Evolutionary conservation across 2,888 invertebrate species (phyloP).

Genomic region (Alentia gelatinosa): DNA sequence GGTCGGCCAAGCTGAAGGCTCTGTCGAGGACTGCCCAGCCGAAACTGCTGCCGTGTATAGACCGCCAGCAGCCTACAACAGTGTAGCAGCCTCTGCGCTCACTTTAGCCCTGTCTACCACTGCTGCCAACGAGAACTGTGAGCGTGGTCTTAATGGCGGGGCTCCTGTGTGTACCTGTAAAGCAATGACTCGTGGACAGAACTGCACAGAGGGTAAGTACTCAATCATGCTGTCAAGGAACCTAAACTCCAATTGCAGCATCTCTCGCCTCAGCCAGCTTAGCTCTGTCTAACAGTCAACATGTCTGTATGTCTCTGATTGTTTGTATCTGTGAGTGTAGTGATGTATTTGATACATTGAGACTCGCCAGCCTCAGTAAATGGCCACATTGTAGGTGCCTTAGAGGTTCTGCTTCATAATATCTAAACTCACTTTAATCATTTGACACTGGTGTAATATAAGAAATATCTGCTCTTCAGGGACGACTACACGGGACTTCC

Average conservation of each 20-base stretch:
- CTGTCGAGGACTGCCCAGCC: conserved; percentile 87
- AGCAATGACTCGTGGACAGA: conserved; percentile 93
- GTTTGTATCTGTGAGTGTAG: too few relatives aligned
- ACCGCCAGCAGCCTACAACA: neutral
- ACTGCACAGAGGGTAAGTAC: conserved; percentile 78
- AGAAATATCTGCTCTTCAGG: neutral
- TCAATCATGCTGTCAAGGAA: too few relatives aligned
- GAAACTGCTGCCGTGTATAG: conserved; percentile 54
- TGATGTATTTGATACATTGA: too few relatives aligned
- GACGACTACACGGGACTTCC: conserved; percentile 1
- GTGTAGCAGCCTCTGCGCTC: neutral
- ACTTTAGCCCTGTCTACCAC: neutral
- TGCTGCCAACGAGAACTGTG: conserved; percentile 83
- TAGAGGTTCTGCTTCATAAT: too few relatives aligned
- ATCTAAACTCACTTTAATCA: too few relatives aligned
- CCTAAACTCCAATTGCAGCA: too few relatives aligned
- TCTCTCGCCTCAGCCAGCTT: too few relatives aligned
- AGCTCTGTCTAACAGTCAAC: too few relatives aligned
- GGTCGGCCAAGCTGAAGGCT: conserved; percentile 87
- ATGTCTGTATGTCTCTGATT: too few relatives aligned
- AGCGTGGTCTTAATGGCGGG: conserved; percentile 85
- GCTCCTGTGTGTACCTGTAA: conserved; percentile 90
- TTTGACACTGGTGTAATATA: too few relatives aligned
- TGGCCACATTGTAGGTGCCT: too few relatives aligned
- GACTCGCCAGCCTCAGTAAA: too few relatives aligned